Evolutionary conservation across 2,113 vertebrate species (phyloP), one percentile per base, ranked within the genome.

Genomic region (Rhinoderma darwinii): DNA sequence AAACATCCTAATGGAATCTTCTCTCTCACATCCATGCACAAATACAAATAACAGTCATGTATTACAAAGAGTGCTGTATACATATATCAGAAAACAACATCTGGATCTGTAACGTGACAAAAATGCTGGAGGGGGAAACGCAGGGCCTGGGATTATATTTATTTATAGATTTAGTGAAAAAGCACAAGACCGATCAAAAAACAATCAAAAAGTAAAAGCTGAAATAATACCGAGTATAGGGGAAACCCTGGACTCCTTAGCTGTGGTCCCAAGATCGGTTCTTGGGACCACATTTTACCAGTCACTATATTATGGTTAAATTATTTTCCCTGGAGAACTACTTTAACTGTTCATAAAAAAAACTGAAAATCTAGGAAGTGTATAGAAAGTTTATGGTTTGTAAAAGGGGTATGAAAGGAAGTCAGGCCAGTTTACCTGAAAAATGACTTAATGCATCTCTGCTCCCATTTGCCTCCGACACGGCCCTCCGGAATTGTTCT

Each of bases 401-500:
- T 5, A 70, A 12, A 20, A 15, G 12, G 35, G 8, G 39, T 15
- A 39, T 17, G 43, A 39, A 51, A 56, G 7, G 17, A 56, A 10
- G 11, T 70, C 9, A 37, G 6, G 10, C 10, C 4, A 0, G 25
- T 4, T 39, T 93, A 96, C 97, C 97, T 95, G 98, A 99, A 91
- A 99, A 98, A 77, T 95, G 96, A 88, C 91, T 94, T 90, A 97
- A 59, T 2, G 96, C 89, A 89, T 97, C 95, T 91, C 96, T 97
- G 90, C 96, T 98, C 90, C 94, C 93, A 88, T 99, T 99, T 2
- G 97, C 96, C 92, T 98, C 96, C 0, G 96, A 96, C n/a, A 97
- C 96, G 20, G 96, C 96, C 0, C 95, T 95, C 50, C 94, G 92
- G 92, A 99, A 99, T 88, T 98, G 97, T 86, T 99, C 98, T 30